Evolutionary conservation across 2,113 vertebrate genomes (phyloP).

Genomic region (Struthio camelus): DNA sequence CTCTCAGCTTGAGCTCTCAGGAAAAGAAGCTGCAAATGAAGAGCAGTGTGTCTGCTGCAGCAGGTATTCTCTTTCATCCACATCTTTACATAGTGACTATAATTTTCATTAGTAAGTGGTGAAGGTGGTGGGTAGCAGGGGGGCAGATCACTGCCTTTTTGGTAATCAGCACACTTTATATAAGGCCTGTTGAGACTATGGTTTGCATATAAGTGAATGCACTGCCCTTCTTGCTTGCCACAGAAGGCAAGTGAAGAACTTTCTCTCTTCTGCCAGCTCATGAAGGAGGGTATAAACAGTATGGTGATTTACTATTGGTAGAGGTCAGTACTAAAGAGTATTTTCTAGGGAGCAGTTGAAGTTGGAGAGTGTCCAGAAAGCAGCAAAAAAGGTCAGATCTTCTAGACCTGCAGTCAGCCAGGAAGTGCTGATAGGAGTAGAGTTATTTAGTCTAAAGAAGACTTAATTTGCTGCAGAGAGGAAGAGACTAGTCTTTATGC

Average conservation of each 20-base stretch:
- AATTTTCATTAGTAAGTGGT: background rate
- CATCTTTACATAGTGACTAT: background rate
- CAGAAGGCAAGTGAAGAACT: background rate
- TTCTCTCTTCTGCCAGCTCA: background rate
- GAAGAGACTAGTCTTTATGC: background rate
- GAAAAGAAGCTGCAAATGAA: constrained; percentile 46
- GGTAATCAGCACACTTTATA: background rate
- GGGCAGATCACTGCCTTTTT: background rate
- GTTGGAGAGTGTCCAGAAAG: constrained; percentile 21
- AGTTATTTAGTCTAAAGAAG: constrained; percentile 52
- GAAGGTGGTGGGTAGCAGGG: background rate
- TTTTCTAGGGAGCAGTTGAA: background rate
- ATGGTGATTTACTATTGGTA: background rate
- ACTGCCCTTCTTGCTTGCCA: background rate
- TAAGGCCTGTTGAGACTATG: background rate
- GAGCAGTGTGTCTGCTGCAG: constrained; percentile 38
- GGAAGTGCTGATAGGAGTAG: constrained; percentile 34
- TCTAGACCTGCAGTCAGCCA: constrained; percentile 1
- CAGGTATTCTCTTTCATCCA: constrained; percentile 73
- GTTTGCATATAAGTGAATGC: background rate
- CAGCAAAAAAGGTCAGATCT: constrained; percentile 15
- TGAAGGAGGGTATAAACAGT: background rate
- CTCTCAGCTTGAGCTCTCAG: constrained; percentile 47
- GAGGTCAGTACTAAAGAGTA: background rate
- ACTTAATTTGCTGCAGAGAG: background rate